Evolutionary conservation across 2,113 vertebrate species (phyloP), one percentile per base, ranked within the genome.

Genomic region (Pagrus major): DNA sequence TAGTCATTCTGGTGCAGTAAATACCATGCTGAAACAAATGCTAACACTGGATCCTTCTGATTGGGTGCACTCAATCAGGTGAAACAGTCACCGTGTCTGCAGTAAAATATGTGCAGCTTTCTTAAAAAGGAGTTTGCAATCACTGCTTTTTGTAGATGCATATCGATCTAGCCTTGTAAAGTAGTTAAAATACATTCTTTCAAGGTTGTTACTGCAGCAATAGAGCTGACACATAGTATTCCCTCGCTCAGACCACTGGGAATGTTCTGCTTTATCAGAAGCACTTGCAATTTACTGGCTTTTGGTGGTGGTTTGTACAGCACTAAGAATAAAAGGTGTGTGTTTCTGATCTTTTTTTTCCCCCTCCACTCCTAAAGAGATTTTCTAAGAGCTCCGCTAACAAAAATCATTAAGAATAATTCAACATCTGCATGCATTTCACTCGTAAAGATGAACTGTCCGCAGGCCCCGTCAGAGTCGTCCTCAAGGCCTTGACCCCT

Each of bases 401-500:
- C 49, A 23, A 47, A 63, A 47, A 51, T 20, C 44, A 42, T 58
- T 11, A 37, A 8, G 21, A 20, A 20, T 16, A 29, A 66, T 23
- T 69, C 0, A 61, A 31, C 39, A 76, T 79, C 46, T 79, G 68
- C 63, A 46, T 84, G 3, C 25, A 54, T 39, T 59, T 59, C 25
- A 25, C 9, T 31, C 6, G 35, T 59, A 16, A 76, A 59, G 70
- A 67, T 71, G 70, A 71, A 60, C 63, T 23, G 44, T 71, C 41
- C 25, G 5, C 37, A 59, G 49, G 68, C 47, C 65, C 27, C 41
- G 10, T 44, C 42, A 42, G 81, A 55, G 51, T 66, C 11, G 8
- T 67, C 65, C 73, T 59, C 46, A 42, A 59, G 80, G 71, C 41
- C 56, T 46, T 81, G 79, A 88, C 78, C 84, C 80, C 61, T 74